Evolutionary conservation across 1,140 invertebrate genomes (phyloP).

Genomic region (Drosophila seguyi): DNA sequence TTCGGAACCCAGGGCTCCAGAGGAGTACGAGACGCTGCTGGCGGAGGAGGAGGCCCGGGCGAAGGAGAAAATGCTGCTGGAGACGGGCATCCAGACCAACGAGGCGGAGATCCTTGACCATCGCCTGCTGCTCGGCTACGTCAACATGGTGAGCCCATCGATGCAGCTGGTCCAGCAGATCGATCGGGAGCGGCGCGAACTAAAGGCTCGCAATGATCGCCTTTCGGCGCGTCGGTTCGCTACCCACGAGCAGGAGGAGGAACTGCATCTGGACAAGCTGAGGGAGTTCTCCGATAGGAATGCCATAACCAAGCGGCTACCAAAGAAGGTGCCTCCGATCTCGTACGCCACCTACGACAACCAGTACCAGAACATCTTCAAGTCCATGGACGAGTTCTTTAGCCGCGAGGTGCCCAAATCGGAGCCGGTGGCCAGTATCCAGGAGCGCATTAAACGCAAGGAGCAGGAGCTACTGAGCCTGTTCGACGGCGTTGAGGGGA

Average conservation of each 20-base stretch:
- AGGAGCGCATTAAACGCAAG: conserved; percentile 70
- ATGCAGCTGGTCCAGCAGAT: conserved; percentile 42
- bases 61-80: conserved; percentile 5
- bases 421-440: conserved; percentile 69
- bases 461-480: conserved; percentile 71
- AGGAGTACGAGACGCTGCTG: neutral
- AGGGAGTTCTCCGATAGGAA: conserved; percentile 67
- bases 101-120: conserved; percentile 72
- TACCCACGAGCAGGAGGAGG: conserved; percentile 57
- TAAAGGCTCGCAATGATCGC: conserved; percentile 17
- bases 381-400: conserved; percentile 78
- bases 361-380: conserved; percentile 57
- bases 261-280: conserved; percentile 69
- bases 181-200: conserved; percentile 39
- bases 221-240: conserved; percentile 58
- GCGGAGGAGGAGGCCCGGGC: neutral
- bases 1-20: neutral
- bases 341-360: conserved; percentile 33
- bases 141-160: conserved; percentile 61
- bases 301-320: conserved; percentile 58
- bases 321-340: conserved; percentile 43
- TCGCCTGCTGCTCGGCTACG: conserved; percentile 57
- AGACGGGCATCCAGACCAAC: conserved; percentile 72
- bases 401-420: conserved; percentile 58
- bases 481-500: conserved; percentile 59